Evolutionary conservation across 2,888 invertebrate species (phyloP).

Genomic region (Invenusta paracnida): DNA sequence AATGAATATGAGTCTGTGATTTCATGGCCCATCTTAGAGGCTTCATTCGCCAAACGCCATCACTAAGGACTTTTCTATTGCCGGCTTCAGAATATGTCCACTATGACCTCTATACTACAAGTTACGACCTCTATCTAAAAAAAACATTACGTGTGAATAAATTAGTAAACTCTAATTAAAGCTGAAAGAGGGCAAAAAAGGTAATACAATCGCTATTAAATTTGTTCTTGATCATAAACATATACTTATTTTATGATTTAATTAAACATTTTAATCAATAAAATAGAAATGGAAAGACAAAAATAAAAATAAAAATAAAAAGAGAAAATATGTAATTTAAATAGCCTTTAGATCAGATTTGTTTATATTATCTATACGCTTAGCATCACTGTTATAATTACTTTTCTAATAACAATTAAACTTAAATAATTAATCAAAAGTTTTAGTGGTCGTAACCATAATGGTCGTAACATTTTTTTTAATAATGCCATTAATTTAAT

Average conservation of each 20-base stretch:
- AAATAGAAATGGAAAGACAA: background rate
- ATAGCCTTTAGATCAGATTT: background rate
- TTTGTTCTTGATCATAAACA: background rate
- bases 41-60: too few relatives aligned
- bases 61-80: constrained; percentile 47
- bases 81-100: constrained; percentile 46
- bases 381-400: background rate
- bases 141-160: background rate
- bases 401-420: background rate
- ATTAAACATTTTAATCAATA: background rate
- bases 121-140: background rate
- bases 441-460: background rate
- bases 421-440: background rate
- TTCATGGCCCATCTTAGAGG: too few relatives aligned
- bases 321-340: background rate
- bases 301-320: background rate
- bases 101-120: too few relatives aligned
- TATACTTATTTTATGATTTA: background rate
- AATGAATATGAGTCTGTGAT: too few relatives aligned
- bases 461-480: background rate
- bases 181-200: background rate
- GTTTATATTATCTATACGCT: background rate
- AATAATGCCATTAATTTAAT: background rate
- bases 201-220: background rate
- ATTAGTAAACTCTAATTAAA: background rate